phyloP scores from a whole-genome alignment of 2,888 invertebrate species.

The Myopa testacea region DNA sequence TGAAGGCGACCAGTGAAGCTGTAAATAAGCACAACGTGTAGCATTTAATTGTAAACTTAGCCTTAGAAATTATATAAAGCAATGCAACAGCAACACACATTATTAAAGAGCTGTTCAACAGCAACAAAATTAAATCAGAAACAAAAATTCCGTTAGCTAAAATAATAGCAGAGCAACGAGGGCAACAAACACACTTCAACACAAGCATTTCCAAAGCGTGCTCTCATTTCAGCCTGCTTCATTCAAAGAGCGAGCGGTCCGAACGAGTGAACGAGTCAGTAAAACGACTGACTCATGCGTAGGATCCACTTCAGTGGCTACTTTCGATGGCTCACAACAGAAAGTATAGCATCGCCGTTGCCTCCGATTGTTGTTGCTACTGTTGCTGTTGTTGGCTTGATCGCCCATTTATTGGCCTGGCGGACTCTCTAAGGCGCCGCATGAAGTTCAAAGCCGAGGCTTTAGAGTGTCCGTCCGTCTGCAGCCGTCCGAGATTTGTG shows the following conservation, averaged over 20 bases:
- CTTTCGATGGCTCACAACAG: not conserved
- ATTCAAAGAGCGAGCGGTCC: too few species aligned
- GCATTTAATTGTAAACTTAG: constrained; percentile 27
- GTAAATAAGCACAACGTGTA: not conserved
- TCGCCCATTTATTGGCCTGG: not conserved
- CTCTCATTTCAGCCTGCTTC: constrained; percentile 16
- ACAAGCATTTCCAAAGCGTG: constrained; percentile 8
- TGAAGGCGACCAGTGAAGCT: not conserved
- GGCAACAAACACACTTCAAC: not conserved
- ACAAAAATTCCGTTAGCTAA: not conserved
- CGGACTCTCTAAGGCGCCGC: not conserved
- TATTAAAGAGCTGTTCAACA: not conserved
- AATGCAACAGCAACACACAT: not conserved
- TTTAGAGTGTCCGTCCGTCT: too few species aligned
- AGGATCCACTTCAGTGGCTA: constrained; percentile 17
- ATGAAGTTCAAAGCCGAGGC: not conserved
- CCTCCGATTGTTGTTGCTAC: not conserved
- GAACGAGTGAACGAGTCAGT: too few species aligned
- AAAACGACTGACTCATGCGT: too few species aligned
- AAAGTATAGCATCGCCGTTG: constrained; percentile 30
- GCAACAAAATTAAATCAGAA: not conserved
- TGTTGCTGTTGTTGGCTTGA: not conserved
- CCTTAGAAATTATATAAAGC: constrained; percentile 3
- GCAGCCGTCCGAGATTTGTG: too few species aligned
- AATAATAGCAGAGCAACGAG: not conserved